Evolutionary conservation across 2,888 invertebrate genomes (phyloP).

Genomic region (Agrilus cyanescens): DNA sequence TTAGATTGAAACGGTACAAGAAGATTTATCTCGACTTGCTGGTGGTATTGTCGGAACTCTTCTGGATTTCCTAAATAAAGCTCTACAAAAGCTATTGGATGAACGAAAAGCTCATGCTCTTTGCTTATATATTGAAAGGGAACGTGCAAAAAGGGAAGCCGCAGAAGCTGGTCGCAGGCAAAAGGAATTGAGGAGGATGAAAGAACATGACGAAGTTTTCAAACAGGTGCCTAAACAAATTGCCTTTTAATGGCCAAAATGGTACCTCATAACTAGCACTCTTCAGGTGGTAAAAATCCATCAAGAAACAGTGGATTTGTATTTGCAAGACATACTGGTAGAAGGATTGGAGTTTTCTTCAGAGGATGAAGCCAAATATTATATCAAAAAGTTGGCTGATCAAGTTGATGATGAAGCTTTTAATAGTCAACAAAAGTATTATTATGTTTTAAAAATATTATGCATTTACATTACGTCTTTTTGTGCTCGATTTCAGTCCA

Average conservation of each 20-base stretch:
- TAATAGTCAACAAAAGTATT: constrained; percentile 2
- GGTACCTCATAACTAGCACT: not conserved
- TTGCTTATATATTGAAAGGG: constrained; percentile 64
- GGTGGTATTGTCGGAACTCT: constrained; percentile 61
- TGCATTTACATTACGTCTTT: not conserved
- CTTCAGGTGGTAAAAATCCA: constrained; percentile 43
- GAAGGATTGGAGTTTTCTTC: constrained; percentile 47
- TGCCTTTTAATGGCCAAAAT: not conserved
- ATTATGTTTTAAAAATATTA: not conserved
- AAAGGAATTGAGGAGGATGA: constrained; percentile 56
- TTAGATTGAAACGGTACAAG: constrained; percentile 44
- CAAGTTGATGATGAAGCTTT: constrained; percentile 41
- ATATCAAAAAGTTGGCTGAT: constrained; percentile 42
- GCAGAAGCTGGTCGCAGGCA: constrained; percentile 70
- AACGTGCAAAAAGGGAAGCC: constrained; percentile 64
- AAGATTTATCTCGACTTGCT: constrained; percentile 56
- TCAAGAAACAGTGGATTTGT: constrained; percentile 48
- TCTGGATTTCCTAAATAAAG: constrained; percentile 65
- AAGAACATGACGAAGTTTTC: constrained; percentile 72
- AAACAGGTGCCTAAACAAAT: constrained; percentile 39
- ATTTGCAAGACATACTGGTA: constrained; percentile 49
- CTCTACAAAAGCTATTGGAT: constrained; percentile 60
- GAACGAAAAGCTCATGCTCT: constrained; percentile 71
- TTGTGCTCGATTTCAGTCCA: constrained; percentile 5
- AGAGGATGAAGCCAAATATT: constrained; percentile 40